phyloP scores from a whole-genome alignment of 2,113 vertebrate species.

The Malurus elegans region DNA sequence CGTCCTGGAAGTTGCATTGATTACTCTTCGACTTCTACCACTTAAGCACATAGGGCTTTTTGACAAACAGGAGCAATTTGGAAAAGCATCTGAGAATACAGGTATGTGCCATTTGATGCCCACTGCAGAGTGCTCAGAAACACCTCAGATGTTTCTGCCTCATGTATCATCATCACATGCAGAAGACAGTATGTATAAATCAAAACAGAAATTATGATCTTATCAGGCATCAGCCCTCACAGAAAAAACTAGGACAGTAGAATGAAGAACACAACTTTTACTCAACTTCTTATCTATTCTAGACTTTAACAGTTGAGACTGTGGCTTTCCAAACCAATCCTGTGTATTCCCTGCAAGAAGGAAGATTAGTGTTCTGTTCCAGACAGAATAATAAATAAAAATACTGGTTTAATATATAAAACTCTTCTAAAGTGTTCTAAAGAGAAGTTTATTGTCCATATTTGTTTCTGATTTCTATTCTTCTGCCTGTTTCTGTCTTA shows the following conservation, averaged over 20 bases:
- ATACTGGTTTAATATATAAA: neutral
- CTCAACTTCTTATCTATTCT: neutral
- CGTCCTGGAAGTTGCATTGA: neutral
- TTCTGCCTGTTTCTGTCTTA: neutral
- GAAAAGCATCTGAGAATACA: neutral
- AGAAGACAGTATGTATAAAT: neutral
- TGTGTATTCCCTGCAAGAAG: neutral
- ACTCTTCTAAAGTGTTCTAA: neutral
- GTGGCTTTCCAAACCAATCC: neutral
- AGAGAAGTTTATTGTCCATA: neutral
- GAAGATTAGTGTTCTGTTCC: neutral
- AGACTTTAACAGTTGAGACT: neutral
- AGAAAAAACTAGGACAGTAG: neutral
- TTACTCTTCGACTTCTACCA: neutral
- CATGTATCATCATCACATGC: fast-evolving
- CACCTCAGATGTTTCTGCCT: neutral
- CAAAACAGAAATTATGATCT: neutral
- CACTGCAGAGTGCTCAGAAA: neutral
- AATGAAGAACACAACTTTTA: neutral
- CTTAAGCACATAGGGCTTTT: neutral
- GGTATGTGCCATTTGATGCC: neutral
- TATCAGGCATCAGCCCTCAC: neutral
- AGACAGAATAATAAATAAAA: neutral
- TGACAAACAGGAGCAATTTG: neutral
- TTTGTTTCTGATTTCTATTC: neutral